Evolutionary conservation across 2,888 invertebrate species (phyloP), one percentile per base, ranked within the genome.

Genomic region (Drosophila neotestacea): DNA sequence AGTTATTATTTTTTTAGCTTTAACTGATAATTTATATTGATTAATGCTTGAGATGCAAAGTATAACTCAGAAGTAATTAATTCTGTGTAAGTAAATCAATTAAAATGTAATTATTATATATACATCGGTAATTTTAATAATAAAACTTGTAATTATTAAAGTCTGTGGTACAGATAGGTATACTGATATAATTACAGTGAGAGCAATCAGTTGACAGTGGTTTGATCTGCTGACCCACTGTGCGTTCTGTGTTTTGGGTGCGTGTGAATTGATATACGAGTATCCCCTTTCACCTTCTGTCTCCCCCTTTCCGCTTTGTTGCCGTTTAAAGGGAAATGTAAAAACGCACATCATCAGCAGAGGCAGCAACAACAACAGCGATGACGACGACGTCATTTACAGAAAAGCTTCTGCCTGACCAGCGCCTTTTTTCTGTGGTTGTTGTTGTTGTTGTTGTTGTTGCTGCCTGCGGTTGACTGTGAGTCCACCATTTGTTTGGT

Each of bases 341-440:
- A 79, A 78, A 77, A 73, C 79, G 81, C 70, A 72, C 78, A 75
- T 69, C 72, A 72, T 69, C 77, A 77, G 30, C 73, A 63, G 51
- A 9, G 38, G 38, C 38, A 51, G 16, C 42, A n/a, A 4, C 4
- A 22, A 38, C 4, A 2, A 34, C 51, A 22, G 9, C 59, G n/a
- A 41, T 6, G 42, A 32, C 9, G 13, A 10, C 77, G 65, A 67
- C 78, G 70, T 76, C 81, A 70, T 62, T 68, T 42, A 61, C 79
- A 81, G 69, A 50, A 36, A 44, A 60, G 47, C 44, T 60, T 47
- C 56, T 65, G 77, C 74, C 82, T 72, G 81, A 74, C 71, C 83
- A 81, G 58, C 38, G 64, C 10, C 51, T 51, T 54, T 34, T 46
- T 47, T 41, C 16, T 7, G 28, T 46, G n/a, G 7, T 30, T 41